Evolutionary conservation across 2,113 vertebrate species (phyloP).

Genomic region (Ophiodon elongatus): DNA sequence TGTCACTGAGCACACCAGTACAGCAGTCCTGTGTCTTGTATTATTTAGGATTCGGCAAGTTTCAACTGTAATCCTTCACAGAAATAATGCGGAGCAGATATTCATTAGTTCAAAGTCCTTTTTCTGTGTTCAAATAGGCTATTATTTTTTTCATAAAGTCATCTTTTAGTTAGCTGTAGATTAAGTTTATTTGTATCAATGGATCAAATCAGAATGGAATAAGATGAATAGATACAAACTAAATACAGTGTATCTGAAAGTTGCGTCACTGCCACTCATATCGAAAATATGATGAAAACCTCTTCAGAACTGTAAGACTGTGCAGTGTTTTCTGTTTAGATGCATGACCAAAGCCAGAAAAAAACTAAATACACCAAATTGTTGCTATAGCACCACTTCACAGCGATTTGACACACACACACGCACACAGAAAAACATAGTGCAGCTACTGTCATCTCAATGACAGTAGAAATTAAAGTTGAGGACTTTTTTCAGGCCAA

Average conservation of each 20-base stretch:
- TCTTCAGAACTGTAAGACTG: neutral
- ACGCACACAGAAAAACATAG: neutral
- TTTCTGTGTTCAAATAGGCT: neutral
- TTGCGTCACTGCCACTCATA: neutral
- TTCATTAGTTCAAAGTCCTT: neutral
- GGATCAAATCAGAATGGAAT: conserved; percentile 2
- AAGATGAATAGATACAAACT: neutral
- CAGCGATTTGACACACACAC: neutral
- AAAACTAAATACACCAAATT: neutral
- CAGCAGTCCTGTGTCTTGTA: neutral
- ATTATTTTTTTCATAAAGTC: neutral
- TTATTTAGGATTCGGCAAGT: conserved; percentile 20
- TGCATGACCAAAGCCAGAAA: neutral
- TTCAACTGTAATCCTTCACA: conserved; percentile 3
- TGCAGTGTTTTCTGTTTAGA: neutral
- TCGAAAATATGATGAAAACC: neutral
- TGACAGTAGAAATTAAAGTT: neutral
- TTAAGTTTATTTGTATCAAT: neutral
- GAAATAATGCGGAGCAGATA: conserved; percentile 19
- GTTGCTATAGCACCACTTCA: neutral
- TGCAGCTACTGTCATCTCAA: neutral
- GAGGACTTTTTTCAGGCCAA: neutral
- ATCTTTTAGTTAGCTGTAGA: neutral
- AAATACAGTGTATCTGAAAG: neutral
- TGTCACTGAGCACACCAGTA: conserved; percentile 22